These are phyloP conservation scores for Drymonia ruficornis DNA, from an alignment of 2,888 invertebrate genomes.

Conservation along the genomic window DNA sequence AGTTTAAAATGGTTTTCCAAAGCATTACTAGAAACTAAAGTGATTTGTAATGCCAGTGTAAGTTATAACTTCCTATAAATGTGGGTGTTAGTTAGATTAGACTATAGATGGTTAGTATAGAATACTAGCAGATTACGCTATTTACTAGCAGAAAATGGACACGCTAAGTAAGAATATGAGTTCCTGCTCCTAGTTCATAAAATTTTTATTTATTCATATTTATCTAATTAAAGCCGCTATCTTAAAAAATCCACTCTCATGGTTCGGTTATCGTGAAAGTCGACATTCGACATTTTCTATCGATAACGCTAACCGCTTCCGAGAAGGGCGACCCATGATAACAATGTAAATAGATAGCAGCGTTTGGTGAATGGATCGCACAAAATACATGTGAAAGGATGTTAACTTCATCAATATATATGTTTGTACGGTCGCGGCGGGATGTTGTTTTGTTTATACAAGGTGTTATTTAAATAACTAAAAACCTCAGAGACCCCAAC, in stretches of 20 bases:
- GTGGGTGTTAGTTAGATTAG: too few relatives aligned
- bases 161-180: too few relatives aligned
- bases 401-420: constrained; percentile 42
- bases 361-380: constrained; percentile 44
- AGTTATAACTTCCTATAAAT: too few relatives aligned
- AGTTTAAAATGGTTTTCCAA: too few relatives aligned
- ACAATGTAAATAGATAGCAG: constrained; percentile 46
- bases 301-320: constrained; percentile 60
- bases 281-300: constrained; percentile 31
- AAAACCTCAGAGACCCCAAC: too few relatives aligned
- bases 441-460: background rate
- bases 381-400: constrained; percentile 33
- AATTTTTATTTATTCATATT: background rate
- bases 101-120: too few relatives aligned
- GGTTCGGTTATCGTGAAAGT: constrained; percentile 37
- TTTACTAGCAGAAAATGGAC: too few relatives aligned
- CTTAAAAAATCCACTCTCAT: constrained; percentile 32
- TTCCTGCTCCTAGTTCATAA: too few relatives aligned
- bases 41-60: too few relatives aligned
- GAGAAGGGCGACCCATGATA: constrained; percentile 59
- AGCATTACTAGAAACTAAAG: too few relatives aligned
- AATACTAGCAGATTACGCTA: too few relatives aligned
- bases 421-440: constrained; percentile 22
- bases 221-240: background rate
- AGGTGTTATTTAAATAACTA: too few relatives aligned